Evolutionary conservation across 2,888 invertebrate species (phyloP), one percentile per base, ranked within the genome.

Genomic region (Mythimna albipuncta): DNA sequence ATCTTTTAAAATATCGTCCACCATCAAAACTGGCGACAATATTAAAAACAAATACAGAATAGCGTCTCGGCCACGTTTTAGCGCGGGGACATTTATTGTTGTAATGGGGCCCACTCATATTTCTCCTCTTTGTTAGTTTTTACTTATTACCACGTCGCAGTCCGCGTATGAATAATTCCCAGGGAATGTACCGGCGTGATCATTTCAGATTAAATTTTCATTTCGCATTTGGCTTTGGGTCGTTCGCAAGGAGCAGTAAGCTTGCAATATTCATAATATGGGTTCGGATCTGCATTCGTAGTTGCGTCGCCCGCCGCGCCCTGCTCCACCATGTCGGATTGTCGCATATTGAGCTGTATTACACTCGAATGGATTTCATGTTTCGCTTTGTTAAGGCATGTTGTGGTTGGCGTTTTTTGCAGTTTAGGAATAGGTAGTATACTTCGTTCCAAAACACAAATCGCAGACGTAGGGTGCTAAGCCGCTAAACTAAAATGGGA

Each of bases 121-220:
- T 91, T 91, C 88, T 79, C 82, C 83, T 88, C 89, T 91, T 91
- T 91, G 90, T 93, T 94, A 92, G 91, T 92, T 93, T 94, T 93
- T 93, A 93, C 85, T 86, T 85, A 84, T 85, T 79, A 86, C 84
- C 82, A 77, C 86, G 79, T 84, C 92, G 91, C 92, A 90, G 90
- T 86, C 87, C 87, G 87, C 89, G 89, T 92, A 91, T 92, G 92
- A 93, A 93, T 93, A 93, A 90, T 93, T 93, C 92, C 87, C 83
- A 74, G 78, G 81, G 86, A 84, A 84, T 79, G 84, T 86, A 79
- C 85, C 70, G 85, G 85, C 85, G 88, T 88, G 91, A 93, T 92
- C 92, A 92, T 92, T 91, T 88, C 89, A 85, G 87, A 92, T 93
- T 92, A 91, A 91, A 92, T 91, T 93, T 92, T 93, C 93, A 93